These are phyloP conservation scores for Elegia similella DNA, from an alignment of 2,888 invertebrate genomes.

Conservation along the genomic window DNA sequence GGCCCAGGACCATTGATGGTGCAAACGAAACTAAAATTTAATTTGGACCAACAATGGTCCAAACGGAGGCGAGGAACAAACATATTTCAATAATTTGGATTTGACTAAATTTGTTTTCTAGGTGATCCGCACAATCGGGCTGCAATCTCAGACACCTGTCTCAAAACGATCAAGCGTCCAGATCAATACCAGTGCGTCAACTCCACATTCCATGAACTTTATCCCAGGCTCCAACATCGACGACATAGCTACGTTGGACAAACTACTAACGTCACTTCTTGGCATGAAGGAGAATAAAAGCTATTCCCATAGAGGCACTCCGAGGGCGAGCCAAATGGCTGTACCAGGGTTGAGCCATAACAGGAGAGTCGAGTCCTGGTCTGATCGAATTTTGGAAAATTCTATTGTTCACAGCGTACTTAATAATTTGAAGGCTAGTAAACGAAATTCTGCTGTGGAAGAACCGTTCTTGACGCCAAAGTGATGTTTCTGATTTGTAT, in stretches of 20 bases:
- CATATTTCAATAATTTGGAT: conserved; percentile 20
- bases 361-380: conserved; percentile 65
- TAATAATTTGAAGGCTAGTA: conserved; percentile 56
- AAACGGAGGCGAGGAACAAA: too few relatives aligned
- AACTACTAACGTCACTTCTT: conserved; percentile 82
- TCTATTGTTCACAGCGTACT: conserved; percentile 66
- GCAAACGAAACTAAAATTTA: too few relatives aligned
- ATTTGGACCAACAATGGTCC: too few relatives aligned
- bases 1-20: too few relatives aligned
- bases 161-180: conserved; percentile 53
- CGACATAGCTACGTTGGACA: conserved; percentile 84
- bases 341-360: conserved; percentile 45
- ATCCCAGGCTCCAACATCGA: conserved; percentile 65
- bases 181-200: conserved; percentile 50
- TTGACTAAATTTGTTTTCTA: conserved; percentile 29
- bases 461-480: conserved; percentile 70
- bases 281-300: conserved; percentile 64
- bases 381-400: conserved; percentile 68
- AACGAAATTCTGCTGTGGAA: conserved; percentile 55
- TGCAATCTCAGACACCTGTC: conserved; percentile 52
- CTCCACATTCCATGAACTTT: conserved; percentile 40
- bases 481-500: conserved; percentile 27
- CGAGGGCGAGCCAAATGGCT: conserved; percentile 56
- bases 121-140: conserved; percentile 63
- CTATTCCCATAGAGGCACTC: conserved; percentile 61